Conservation (phyloP, 1,140 invertebrate genomes). For the Atta cephalotes region DNA sequence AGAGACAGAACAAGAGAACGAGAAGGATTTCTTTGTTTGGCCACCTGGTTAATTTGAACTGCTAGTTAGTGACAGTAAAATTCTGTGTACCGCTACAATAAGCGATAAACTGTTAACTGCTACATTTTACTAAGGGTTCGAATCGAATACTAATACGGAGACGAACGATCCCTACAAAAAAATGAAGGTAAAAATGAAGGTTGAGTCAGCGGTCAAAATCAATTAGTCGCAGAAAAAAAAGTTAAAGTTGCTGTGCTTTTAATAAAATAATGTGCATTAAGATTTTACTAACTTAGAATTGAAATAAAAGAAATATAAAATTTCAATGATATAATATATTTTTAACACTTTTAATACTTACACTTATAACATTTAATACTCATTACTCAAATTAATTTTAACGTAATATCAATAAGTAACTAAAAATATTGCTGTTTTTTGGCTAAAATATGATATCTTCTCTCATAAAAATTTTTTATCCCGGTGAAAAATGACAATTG, state of each 20-base stretch:
- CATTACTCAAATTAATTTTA: not conserved
- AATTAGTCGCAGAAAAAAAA: not conserved
- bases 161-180: too few relatives aligned
- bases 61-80: conserved; percentile 8
- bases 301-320: not conserved
- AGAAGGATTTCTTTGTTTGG: not conserved
- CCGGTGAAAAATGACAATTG: too few relatives aligned
- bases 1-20: not conserved
- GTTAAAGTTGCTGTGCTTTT: not conserved
- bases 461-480: not conserved
- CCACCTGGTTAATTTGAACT: conserved; percentile 15
- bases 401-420: not conserved
- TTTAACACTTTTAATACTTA: too few relatives aligned
- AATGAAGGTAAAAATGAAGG: not conserved
- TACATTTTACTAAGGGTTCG: not conserved
- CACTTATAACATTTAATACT: not conserved
- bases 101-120: not conserved
- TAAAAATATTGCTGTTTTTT: not conserved
- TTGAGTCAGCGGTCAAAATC: not conserved
- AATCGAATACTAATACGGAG: not conserved
- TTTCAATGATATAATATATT: not conserved
- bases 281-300: too few relatives aligned
- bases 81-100: not conserved
- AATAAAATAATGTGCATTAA: not conserved
- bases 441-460: not conserved